A percentile compares a stretch with the other conserved stretches of the same genome.
These are phyloP conservation scores for Sebastes jordani DNA, from an alignment of 2,797 vertebrate species.

Conservation along the genomic window DNA sequence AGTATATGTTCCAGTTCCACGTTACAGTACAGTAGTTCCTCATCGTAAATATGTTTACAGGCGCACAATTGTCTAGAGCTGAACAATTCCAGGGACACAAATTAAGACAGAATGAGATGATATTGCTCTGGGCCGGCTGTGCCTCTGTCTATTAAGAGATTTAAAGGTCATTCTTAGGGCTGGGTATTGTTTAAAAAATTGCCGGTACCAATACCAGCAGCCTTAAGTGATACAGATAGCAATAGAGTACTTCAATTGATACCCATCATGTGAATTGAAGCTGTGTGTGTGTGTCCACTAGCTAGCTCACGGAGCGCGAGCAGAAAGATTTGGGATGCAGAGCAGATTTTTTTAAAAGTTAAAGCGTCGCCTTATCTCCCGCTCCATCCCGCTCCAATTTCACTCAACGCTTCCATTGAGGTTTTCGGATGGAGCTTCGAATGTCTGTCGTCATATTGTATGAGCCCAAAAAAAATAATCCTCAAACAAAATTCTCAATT, in stretches of 20 bases:
- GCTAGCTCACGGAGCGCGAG: too few relatives aligned
- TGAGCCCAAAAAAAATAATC: too few relatives aligned
- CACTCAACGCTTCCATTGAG: too few relatives aligned
- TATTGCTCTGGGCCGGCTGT: not conserved
- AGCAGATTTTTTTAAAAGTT: too few relatives aligned
- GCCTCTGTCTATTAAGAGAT: not conserved
- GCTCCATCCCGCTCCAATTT: too few relatives aligned
- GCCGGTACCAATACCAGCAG: not conserved
- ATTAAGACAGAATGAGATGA: constrained; percentile 6
- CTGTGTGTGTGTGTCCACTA: not conserved
- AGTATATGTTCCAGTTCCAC: not conserved
- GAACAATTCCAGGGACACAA: not conserved
- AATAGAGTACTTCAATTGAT: not conserved
- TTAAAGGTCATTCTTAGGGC: not conserved
- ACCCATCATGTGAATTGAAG: not conserved
- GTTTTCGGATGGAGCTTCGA: too few relatives aligned
- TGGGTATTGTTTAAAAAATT: not conserved
- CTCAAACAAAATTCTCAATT: too few relatives aligned
- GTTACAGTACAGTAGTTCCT: not conserved
- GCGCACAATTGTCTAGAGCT: constrained; percentile 7
- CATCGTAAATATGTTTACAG: constrained; percentile 5
- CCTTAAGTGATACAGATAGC: not conserved
- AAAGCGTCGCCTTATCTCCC: rapidly evolving
- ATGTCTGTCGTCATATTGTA: too few relatives aligned
- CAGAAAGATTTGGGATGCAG: too few relatives aligned